Conservation (phyloP, 2,888 invertebrate species). For the Carabus problematicus region DNA sequence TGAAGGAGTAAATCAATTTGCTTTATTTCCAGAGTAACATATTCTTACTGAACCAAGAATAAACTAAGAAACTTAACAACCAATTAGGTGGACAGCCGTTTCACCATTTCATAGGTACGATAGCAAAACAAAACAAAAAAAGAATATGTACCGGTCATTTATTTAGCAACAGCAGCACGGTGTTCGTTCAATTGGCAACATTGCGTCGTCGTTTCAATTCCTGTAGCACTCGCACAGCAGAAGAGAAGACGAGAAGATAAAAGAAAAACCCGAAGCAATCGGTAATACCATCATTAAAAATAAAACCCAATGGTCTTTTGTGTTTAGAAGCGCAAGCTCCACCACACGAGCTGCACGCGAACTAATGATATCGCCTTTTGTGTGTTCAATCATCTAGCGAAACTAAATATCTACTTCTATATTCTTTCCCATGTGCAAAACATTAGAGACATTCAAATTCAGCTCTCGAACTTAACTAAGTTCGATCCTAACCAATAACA, state of each 20-base stretch:
- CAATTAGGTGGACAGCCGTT: too few species aligned
- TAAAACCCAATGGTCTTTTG: not conserved
- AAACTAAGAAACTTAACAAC: too few species aligned
- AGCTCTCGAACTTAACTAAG: too few species aligned
- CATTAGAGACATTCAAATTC: too few species aligned
- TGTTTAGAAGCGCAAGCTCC: not conserved
- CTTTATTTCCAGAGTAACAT: too few species aligned
- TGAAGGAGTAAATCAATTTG: too few species aligned
- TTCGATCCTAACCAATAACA: too few species aligned
- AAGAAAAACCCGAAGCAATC: conserved; percentile 7
- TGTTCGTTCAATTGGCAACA: not conserved
- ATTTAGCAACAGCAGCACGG: not conserved
- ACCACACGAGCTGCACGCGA: conserved; percentile 11
- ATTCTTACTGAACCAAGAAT: not conserved
- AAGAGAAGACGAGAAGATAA: conserved; percentile 11
- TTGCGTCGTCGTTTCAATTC: not conserved
- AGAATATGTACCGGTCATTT: too few species aligned
- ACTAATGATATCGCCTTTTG: conserved; percentile 30
- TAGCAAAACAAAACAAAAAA: too few species aligned
- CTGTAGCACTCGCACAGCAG: conserved; percentile 1
- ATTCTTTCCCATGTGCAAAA: not conserved
- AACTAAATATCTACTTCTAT: conserved; percentile 13
- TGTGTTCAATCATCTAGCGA: too few species aligned
- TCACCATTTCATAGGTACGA: too few species aligned
- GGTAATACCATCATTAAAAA: conserved; percentile 19